Percentiles rank a stretch among this genome's conserved stretches.
These are phyloP conservation scores for Cuniculus paca DNA, from an alignment of 2,797 vertebrate species.

Conservation along the genomic window DNA sequence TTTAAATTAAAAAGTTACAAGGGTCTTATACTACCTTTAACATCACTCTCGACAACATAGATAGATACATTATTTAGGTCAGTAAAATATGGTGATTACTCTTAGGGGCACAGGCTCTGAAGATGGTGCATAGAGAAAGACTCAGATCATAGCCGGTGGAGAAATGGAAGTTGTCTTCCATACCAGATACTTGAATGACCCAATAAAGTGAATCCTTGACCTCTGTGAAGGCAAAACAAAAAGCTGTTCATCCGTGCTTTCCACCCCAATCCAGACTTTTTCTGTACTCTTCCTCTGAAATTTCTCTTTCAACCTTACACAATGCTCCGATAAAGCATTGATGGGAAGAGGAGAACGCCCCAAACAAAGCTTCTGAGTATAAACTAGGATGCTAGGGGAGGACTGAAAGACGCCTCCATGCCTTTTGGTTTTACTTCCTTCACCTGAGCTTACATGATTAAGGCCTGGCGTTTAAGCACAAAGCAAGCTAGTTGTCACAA, in stretches of 20 bases:
- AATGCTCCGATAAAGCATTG: background rate
- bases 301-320: background rate
- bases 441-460: background rate
- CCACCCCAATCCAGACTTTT: background rate
- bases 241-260: background rate
- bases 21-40: background rate
- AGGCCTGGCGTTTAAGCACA: background rate
- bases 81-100: background rate
- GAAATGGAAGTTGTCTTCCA: background rate
- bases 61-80: background rate
- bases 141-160: background rate
- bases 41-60: background rate
- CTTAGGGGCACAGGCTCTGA: background rate
- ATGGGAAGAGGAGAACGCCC: background rate
- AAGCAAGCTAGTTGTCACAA: background rate
- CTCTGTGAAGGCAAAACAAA: background rate
- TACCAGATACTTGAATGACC: accelerated
- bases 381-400: background rate
- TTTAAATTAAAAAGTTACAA: too few species aligned
- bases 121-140: background rate
- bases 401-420: background rate
- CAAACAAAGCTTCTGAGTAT: background rate
- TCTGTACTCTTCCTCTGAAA: background rate
- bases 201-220: background rate
- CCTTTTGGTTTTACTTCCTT: background rate